Conservation (phyloP, 2,888 invertebrate genomes). For the Sesamia inferens region DNA sequence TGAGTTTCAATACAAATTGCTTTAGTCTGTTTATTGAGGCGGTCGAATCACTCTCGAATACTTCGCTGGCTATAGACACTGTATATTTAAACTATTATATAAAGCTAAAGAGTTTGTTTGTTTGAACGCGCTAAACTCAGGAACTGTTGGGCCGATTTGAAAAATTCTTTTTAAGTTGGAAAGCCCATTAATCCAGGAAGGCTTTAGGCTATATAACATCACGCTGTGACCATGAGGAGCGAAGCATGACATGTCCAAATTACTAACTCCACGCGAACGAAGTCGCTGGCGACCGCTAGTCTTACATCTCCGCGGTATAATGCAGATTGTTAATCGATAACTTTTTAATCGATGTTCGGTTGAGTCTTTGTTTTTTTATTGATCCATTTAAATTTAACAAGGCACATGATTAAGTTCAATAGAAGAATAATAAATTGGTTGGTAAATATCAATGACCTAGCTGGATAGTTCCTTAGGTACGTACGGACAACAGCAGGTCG, state of each 20-base stretch:
- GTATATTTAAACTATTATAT: neutral
- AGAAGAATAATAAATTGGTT: neutral
- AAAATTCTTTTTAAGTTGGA: too few species aligned
- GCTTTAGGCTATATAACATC: too few species aligned
- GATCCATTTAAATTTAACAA: neutral
- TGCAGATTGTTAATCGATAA: conserved; percentile 13
- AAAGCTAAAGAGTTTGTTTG: too few species aligned
- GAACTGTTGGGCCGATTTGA: too few species aligned
- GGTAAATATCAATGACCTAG: neutral
- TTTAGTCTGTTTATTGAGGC: conserved; percentile 36
- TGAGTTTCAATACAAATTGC: conserved; percentile 54
- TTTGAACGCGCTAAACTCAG: too few species aligned
- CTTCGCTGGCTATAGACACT: conserved; percentile 15
- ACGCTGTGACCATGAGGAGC: too few species aligned
- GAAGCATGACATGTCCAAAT: too few species aligned
- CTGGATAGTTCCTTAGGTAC: too few species aligned
- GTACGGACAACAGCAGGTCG: too few species aligned
- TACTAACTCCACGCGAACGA: too few species aligned
- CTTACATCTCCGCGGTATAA: conserved; percentile 2
- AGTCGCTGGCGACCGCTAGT: too few species aligned
- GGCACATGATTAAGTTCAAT: neutral
- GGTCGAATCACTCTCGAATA: conserved; percentile 46
- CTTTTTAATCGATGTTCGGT: neutral
- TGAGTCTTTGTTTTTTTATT: neutral
- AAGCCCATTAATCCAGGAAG: too few species aligned